Evolutionary conservation across 2,113 vertebrate genomes (phyloP), one percentile per base, ranked within the genome.

Genomic region (Limnothrissa miodon): DNA sequence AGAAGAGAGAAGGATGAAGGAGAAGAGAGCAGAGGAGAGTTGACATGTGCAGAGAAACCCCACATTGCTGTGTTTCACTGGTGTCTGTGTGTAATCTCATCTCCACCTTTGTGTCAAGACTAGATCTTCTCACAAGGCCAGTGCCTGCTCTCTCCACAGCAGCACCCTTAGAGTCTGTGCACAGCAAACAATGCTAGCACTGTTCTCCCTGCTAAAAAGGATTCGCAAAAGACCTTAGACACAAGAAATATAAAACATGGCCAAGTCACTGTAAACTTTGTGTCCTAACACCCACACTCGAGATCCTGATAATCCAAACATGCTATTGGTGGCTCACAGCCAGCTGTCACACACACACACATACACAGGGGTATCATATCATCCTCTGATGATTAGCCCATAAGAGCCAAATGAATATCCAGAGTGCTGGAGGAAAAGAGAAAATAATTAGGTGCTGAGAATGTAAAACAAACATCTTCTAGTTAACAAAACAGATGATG

Each of bases 191-290:
- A 46, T 83, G 81, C 78, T 80, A 90, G 81, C 74, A 66, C 23
- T 19, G 86, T 87, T 91, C 81, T 45, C 59, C 29, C 79, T 53
- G 17, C 33, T 81, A 87, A 85, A 45, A 83, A 86, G 82, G 87
- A 89, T 86, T 85, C 81, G 46, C 74, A 39, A 62, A 53, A 78
- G 36, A 74, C 86, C 80, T 45, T 36, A 59, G 62, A 88, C 51
- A 56, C 83, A 70, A 85, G 39, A 82, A 89, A 79, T 78, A 86
- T 86, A 42, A 42, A 42, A 81, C 45, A 70, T 78, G 85, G 85
- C 87, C 84, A 44, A 44, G 53, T 79, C 33, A 80, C 51, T 66
- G 56, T 85, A 80, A 78, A 88, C 13, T 10, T 74, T 74, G 29
- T 15, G 66, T 74, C 66, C 66, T 33, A 15, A 13, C 53, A 9